phyloP scores from a whole-genome alignment of 1,140 invertebrate species.

The Drosophila virilis region DNA sequence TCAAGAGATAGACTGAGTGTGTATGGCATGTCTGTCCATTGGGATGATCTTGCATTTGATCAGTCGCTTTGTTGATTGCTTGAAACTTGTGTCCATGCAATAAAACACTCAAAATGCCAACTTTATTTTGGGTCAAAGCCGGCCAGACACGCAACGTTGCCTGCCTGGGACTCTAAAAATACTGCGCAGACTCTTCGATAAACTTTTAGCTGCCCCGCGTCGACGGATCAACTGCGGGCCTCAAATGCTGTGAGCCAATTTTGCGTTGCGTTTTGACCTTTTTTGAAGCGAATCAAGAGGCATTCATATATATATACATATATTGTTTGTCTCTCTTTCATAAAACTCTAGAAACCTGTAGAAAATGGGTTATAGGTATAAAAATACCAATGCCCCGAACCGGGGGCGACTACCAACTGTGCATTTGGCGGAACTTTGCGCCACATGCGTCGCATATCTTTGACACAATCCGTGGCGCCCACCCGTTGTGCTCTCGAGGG shows the following conservation, averaged over 20 bases:
- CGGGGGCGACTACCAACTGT: slow-evolving; percentile 73
- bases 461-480: slow-evolving; percentile 81
- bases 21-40: slow-evolving; percentile 54
- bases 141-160: slow-evolving; percentile 78
- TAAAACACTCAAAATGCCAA: slow-evolving; percentile 82
- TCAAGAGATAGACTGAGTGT: slow-evolving; percentile 9
- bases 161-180: slow-evolving; percentile 47
- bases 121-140: slow-evolving; percentile 81
- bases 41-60: slow-evolving; percentile 82
- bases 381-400: slow-evolving; percentile 53
- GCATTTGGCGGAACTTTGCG: slow-evolving; percentile 80
- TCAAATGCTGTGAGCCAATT: slow-evolving; percentile 61
- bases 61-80: slow-evolving; percentile 81
- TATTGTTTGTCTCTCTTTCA: slow-evolving; percentile 15
- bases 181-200: slow-evolving; percentile 47
- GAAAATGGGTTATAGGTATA: slow-evolving; percentile 67
- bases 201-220: slow-evolving; percentile 54
- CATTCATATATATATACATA: slow-evolving; percentile 11
- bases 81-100: slow-evolving; percentile 81
- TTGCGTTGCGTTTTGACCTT: slow-evolving; percentile 74
- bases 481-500: slow-evolving; percentile 73
- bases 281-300: slow-evolving; percentile 45
- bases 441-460: slow-evolving; percentile 80
- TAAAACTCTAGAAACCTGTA: slow-evolving; percentile 43
- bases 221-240: slow-evolving; percentile 29